Evolutionary conservation across 37 sponge, comb jelly and placozoan genomes (phyloP).

Genomic region (Haliclona indistincta): DNA sequence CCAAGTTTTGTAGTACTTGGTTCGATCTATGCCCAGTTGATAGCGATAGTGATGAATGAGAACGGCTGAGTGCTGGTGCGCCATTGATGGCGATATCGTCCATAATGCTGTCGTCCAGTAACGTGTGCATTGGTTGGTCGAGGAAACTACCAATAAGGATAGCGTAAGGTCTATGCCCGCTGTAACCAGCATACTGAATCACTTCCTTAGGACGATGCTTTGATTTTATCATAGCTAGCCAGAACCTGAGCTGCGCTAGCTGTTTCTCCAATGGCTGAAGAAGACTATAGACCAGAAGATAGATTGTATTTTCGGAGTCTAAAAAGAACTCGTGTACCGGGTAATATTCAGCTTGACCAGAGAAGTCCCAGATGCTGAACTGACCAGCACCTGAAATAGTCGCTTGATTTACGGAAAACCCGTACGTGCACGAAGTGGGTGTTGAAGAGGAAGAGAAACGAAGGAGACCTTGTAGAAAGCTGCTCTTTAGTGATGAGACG

Average conservation of each 20-base stretch:
- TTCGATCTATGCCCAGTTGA: not conserved
- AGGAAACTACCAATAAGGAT: slow-evolving; percentile 77
- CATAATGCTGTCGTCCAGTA: too few species aligned
- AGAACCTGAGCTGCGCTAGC: slow-evolving; percentile 63
- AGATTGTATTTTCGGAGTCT: slow-evolving; percentile 48
- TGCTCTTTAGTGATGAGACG: slow-evolving; percentile 68
- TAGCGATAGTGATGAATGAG: not conserved
- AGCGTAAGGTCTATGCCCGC: slow-evolving; percentile 38
- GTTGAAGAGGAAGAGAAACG: slow-evolving; percentile 58
- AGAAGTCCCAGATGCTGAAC: slow-evolving; percentile 92
- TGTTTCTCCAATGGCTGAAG: slow-evolving; percentile 55
- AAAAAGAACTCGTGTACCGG: slow-evolving; percentile 74
- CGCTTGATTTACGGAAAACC: slow-evolving; percentile 48
- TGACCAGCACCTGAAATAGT: slow-evolving; percentile 63
- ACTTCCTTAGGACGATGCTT: slow-evolving; percentile 40
- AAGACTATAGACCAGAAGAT: slow-evolving; percentile 69
- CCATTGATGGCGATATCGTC: slow-evolving; percentile 17
- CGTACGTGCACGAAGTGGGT: slow-evolving; percentile 41
- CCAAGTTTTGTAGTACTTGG: slow-evolving; percentile 23
- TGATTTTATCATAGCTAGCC: slow-evolving; percentile 81
- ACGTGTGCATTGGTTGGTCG: slow-evolving; percentile 31
- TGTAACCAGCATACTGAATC: slow-evolving; percentile 28
- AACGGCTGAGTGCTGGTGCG: not conserved
- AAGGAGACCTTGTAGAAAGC: slow-evolving; percentile 58
- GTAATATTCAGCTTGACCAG: slow-evolving; percentile 75